Conservation (phyloP, 2,113 vertebrate genomes). For the Saguinus midas region DNA sequence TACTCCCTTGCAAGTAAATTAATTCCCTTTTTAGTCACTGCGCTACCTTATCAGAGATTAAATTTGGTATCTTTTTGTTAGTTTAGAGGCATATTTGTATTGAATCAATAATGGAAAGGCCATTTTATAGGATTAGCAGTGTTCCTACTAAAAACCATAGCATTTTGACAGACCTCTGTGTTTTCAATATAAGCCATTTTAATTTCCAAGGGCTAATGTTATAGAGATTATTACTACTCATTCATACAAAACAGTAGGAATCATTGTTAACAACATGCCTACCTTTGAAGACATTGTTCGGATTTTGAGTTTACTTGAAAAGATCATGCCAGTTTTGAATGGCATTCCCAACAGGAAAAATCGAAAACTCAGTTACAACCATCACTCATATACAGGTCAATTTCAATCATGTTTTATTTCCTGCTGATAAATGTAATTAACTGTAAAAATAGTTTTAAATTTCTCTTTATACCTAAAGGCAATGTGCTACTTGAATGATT, state of each 20-base stretch:
- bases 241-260: constrained; percentile 53
- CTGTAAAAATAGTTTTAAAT: constrained; percentile 41
- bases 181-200: constrained; percentile 26
- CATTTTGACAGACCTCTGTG: constrained; percentile 18
- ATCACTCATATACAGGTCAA: constrained; percentile 23
- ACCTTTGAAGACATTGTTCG: constrained; percentile 30
- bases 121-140: constrained; percentile 15
- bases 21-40: not conserved
- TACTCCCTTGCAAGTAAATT: not conserved
- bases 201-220: constrained; percentile 54
- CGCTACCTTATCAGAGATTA: constrained; percentile 6
- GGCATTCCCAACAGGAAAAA: constrained; percentile 8
- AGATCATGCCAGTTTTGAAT: not conserved
- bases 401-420: constrained; percentile 44
- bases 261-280: not conserved
- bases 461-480: constrained; percentile 14
- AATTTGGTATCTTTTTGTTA: constrained; percentile 26
- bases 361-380: not conserved
- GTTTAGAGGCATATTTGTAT: not conserved
- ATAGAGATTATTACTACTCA: constrained; percentile 33
- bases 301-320: constrained; percentile 53
- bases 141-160: not conserved
- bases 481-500: not conserved
- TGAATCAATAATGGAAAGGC: no score
- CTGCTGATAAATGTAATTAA: constrained; percentile 53